These are phyloP conservation scores for Vanessa cardui DNA, from an alignment of 2,888 invertebrate genomes.

Conservation along the genomic window DNA sequence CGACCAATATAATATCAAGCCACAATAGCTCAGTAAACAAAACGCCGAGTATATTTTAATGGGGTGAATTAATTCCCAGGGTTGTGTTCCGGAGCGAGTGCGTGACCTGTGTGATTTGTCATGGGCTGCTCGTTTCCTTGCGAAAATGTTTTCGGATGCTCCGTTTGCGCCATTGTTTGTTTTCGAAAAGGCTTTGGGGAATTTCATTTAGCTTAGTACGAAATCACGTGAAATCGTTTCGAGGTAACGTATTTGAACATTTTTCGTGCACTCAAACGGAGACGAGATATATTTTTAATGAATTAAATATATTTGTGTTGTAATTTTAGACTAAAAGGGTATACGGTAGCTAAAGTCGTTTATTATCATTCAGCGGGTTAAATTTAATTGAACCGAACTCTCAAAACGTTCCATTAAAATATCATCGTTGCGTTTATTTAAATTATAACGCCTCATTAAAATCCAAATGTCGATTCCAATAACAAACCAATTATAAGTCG, in stretches of 20 bases:
- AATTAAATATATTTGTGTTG: slow-evolving; percentile 1
- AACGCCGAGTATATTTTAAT: slow-evolving; percentile 42
- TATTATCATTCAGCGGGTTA: no score
- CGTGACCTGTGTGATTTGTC: slow-evolving; percentile 40
- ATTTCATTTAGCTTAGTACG: slow-evolving; percentile 28
- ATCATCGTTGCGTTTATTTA: not conserved
- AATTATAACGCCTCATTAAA: slow-evolving; percentile 13
- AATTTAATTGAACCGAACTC: no score
- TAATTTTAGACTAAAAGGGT: not conserved
- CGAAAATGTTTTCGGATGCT: slow-evolving; percentile 47
- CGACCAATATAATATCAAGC: slow-evolving; percentile 23
- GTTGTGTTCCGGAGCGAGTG: slow-evolving; percentile 43
- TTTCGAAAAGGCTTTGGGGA: slow-evolving; percentile 31
- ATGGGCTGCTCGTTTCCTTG: slow-evolving; percentile 47
- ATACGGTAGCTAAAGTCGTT: no score
- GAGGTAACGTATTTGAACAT: slow-evolving; percentile 24
- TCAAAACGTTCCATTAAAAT: not conserved
- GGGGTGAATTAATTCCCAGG: slow-evolving; percentile 56
- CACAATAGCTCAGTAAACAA: slow-evolving; percentile 26
- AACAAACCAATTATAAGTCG: slow-evolving; percentile 6
- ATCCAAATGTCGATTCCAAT: not conserved
- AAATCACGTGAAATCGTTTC: slow-evolving; percentile 22
- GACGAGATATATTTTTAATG: slow-evolving; percentile 7
- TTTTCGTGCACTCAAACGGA: slow-evolving; percentile 10
- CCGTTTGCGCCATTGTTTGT: slow-evolving; percentile 41